Evolutionary conservation across 2,113 vertebrate genomes (phyloP).

Genomic region (Aviceda subcristata): DNA sequence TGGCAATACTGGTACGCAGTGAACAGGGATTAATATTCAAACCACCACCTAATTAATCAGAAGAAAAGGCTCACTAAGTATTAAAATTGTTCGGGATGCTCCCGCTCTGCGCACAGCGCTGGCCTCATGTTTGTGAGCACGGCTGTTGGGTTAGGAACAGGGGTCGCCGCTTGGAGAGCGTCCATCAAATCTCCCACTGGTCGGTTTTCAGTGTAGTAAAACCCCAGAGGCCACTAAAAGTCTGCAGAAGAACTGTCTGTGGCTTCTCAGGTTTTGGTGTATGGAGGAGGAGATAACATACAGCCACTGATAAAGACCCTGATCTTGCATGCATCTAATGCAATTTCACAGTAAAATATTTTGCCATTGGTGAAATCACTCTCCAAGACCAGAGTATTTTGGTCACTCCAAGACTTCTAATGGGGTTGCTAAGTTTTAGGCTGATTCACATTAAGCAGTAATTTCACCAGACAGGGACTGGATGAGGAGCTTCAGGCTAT

Average conservation of each 20-base stretch:
- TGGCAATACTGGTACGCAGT: background rate
- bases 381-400: background rate
- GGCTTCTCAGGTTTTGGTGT: background rate
- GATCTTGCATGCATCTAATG: background rate
- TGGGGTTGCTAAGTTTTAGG: background rate
- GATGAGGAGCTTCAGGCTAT: background rate
- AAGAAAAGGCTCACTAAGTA: background rate
- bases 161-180: accelerated
- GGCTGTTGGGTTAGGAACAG: accelerated
- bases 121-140: background rate
- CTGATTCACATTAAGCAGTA: background rate
- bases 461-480: background rate
- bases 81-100: background rate
- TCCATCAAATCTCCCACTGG: background rate
- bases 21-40: background rate
- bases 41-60: background rate
- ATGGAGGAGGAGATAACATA: background rate
- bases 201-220: background rate
- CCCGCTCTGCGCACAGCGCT: background rate
- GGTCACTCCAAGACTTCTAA: background rate
- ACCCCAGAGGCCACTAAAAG: background rate
- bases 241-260: background rate
- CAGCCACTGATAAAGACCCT: background rate
- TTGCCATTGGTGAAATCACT: background rate
- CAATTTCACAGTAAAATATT: background rate